Conservation (phyloP, 2,797 vertebrate genomes). For the Enteromius treurensis region DNA sequence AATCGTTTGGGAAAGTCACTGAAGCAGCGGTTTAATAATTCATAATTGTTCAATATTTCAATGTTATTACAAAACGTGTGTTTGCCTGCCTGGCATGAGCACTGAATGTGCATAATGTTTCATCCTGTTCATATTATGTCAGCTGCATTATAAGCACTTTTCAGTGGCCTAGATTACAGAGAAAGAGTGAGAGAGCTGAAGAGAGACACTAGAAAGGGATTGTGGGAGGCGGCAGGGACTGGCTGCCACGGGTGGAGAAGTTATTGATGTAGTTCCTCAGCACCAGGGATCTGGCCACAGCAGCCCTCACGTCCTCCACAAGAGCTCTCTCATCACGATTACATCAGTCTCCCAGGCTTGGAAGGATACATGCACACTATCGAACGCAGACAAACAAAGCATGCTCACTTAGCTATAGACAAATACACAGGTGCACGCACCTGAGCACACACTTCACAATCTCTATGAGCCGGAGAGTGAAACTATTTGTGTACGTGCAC, state of each 20-base stretch:
- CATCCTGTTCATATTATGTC: constrained; percentile 9
- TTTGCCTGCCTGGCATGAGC: not conserved
- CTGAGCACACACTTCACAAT: constrained; percentile 20
- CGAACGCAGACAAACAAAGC: constrained; percentile 1
- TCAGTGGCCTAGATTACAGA: constrained; percentile 13
- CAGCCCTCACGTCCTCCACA: not conserved
- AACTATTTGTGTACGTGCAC: not conserved
- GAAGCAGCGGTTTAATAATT: not conserved
- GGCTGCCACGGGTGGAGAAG: constrained; percentile 34
- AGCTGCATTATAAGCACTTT: constrained; percentile 32
- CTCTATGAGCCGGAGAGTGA: not conserved
- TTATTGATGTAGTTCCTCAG: constrained; percentile 34
- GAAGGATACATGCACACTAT: constrained; percentile 12
- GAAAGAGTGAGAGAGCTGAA: constrained; percentile 4
- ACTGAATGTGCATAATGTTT: constrained; percentile 8
- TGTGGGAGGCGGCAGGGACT: constrained; percentile 35
- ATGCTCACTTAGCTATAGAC: constrained; percentile 6
- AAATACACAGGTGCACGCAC: constrained; percentile 11
- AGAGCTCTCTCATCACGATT: constrained; percentile 16
- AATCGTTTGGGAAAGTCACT: not conserved
- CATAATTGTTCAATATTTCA: not conserved
- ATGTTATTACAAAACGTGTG: not conserved
- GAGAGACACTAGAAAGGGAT: constrained; percentile 29
- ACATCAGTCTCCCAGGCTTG: not conserved
- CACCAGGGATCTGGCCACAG: constrained; percentile 25